A percentile compares a stretch with the other conserved stretches of the same genome.
Evolutionary conservation across 2,113 vertebrate species (phyloP).

Genomic region (Chinchilla lanigera): DNA sequence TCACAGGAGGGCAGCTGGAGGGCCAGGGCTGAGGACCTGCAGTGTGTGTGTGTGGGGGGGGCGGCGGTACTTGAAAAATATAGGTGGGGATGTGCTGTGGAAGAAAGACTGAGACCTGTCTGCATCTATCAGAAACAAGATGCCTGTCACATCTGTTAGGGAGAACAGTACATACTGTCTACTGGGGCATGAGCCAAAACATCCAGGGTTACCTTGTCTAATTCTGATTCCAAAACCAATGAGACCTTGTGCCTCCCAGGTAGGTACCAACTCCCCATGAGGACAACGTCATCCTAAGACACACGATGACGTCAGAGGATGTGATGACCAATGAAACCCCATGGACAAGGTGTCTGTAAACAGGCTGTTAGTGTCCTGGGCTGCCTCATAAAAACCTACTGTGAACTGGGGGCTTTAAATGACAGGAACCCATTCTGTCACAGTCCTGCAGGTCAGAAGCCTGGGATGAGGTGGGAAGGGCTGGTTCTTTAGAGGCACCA

Average conservation of each 20-base stretch:
- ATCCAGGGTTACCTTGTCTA: neutral
- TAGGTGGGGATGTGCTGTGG: neutral
- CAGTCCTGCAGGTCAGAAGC: no score
- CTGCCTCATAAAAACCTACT: neutral
- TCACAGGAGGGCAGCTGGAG: neutral
- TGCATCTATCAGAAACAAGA: no score
- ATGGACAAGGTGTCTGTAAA: no score
- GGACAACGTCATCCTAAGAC: neutral
- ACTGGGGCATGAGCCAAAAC: neutral
- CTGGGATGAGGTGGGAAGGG: neutral
- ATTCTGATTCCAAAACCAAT: neutral
- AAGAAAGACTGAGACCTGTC: neutral
- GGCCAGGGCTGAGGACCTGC: neutral
- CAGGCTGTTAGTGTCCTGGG: neutral
- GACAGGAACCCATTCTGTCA: neutral
- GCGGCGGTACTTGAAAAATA: no score
- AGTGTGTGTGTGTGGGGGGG: neutral
- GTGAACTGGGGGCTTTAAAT: neutral
- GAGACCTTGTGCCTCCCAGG: neutral
- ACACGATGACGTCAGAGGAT: neutral
- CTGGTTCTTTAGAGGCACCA: neutral
- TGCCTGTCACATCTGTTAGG: no score
- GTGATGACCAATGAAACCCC: fast-evolving
- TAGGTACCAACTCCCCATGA: neutral
- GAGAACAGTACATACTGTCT: neutral